A percentile compares a stretch with the other conserved stretches of the same genome.
These are phyloP conservation scores for Coremacera marginata DNA, from an alignment of 2,888 invertebrate species.

Conservation along the genomic window DNA sequence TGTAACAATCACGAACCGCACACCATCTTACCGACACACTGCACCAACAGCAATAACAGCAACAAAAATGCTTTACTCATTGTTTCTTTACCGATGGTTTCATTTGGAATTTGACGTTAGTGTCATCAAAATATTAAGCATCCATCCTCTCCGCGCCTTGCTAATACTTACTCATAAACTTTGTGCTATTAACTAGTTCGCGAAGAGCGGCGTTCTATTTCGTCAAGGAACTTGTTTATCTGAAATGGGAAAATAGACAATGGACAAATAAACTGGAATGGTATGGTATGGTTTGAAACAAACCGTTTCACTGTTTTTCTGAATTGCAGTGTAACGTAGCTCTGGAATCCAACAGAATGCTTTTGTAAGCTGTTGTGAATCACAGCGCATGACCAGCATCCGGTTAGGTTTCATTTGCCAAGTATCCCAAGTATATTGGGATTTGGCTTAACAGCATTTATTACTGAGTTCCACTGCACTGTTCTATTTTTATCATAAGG, in stretches of 20 bases:
- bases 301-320: background rate
- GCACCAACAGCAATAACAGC: background rate
- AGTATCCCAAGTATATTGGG: background rate
- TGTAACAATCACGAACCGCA: slow-evolving; percentile 16
- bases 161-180: background rate
- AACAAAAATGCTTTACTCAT: background rate
- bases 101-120: background rate
- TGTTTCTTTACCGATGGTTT: background rate
- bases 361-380: background rate
- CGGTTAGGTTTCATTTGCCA: background rate
- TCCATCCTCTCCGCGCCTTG: background rate
- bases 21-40: background rate
- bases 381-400: slow-evolving; percentile 9
- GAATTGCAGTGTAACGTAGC: background rate
- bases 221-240: background rate
- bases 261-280: background rate
- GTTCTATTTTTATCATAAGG: too few relatives aligned
- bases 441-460: too few relatives aligned
- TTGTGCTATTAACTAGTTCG: background rate
- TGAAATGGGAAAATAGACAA: too few relatives aligned
- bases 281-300: background rate
- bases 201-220: slow-evolving; percentile 1
- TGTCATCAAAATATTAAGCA: background rate
- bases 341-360: background rate
- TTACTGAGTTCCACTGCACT: too few relatives aligned